Evolutionary conservation across 1,140 invertebrate species (phyloP), one percentile per base, ranked within the genome.

Genomic region (Drosophila murphyi): DNA sequence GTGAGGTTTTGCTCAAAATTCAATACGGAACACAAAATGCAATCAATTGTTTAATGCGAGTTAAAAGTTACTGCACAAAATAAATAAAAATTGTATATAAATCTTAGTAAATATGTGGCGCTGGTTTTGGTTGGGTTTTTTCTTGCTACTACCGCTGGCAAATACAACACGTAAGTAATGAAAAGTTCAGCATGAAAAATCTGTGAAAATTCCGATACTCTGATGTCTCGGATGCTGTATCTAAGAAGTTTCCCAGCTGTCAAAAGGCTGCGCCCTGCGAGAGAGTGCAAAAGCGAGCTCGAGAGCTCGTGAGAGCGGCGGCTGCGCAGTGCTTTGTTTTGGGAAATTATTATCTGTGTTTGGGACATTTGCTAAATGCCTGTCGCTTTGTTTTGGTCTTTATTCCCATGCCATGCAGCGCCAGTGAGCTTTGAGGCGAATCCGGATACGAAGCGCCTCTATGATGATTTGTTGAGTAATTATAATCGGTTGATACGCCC

Each of bases 401-500:
- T 59, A 34, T 65, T 45, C 43, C 32, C 7, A 8, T 69, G 12
- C 28, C 5, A 8, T 69, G 12, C 72, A 93, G 91, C 92, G 78
- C 92, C 76, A 64, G 93, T 80, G 93, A 95, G 92, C 93, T 94
- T 83, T 94, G 96, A 97, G 93, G 97, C 96, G 0, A 98, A 98
- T 93, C 97, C 97, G 31, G 96, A 98, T 90, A 96, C 97, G 0
- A 98, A 98, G 93, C 93, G 97, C 52, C 94, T 98, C 0, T 98
- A 98, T 85, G 97, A 98, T 92, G 97, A 98, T 92, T 94, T 98
- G 45, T 94, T 99, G 5, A 97, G 96, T 79, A 98, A 98, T 93
- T 99, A 99, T 92, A 99, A 99, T 93, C 95, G 98, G 60, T 94
- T 99, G 35, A 99, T 99, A 74, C 93, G 98, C 74, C 99, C 99